phyloP scores from a whole-genome alignment of 2,888 invertebrate species.

The Molanna angustata region DNA sequence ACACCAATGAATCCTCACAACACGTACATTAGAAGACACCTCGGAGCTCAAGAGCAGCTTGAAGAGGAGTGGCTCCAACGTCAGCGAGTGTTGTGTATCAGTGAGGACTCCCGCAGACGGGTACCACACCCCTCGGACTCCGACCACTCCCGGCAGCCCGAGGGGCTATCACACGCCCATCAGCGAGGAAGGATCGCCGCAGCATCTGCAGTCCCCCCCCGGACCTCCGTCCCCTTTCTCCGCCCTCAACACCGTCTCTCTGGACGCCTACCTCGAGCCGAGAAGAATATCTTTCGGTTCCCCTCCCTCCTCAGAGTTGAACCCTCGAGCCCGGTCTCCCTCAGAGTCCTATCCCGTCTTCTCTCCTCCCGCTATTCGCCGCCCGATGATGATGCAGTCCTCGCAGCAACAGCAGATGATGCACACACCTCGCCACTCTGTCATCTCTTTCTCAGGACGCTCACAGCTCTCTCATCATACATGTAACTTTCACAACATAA shows the following conservation, averaged over 20 bases:
- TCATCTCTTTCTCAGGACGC: conserved; percentile 74
- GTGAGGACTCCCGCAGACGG: conserved; percentile 54
- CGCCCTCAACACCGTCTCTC: conserved; percentile 77
- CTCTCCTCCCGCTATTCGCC: conserved; percentile 75
- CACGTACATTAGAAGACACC: conserved; percentile 26
- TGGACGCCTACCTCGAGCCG: conserved; percentile 84
- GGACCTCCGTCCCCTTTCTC: conserved; percentile 78
- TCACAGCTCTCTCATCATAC: conserved; percentile 83
- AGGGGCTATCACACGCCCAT: conserved; percentile 48
- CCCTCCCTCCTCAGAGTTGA: conserved; percentile 70
- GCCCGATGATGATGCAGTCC: conserved; percentile 50
- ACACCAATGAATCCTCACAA: too few relatives aligned
- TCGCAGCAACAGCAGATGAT: conserved; percentile 38
- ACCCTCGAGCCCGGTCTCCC: conserved; percentile 65
- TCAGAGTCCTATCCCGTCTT: conserved; percentile 84
- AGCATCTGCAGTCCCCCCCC: conserved; percentile 45
- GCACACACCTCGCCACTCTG: conserved; percentile 66
- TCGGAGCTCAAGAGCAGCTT: conserved; percentile 31
- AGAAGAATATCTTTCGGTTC: conserved; percentile 79
- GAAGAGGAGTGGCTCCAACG: conserved; percentile 30
- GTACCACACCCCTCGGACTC: conserved; percentile 54
- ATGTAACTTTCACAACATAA: conserved; percentile 67
- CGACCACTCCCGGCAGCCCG: conserved; percentile 53
- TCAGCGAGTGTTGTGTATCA: conserved; percentile 54
- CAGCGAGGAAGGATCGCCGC: conserved; percentile 39